Percentiles rank a stretch among this genome's conserved stretches.
phyloP scores from a whole-genome alignment of 1,140 invertebrate genomes.

The Hypothenemus hampei region DNA sequence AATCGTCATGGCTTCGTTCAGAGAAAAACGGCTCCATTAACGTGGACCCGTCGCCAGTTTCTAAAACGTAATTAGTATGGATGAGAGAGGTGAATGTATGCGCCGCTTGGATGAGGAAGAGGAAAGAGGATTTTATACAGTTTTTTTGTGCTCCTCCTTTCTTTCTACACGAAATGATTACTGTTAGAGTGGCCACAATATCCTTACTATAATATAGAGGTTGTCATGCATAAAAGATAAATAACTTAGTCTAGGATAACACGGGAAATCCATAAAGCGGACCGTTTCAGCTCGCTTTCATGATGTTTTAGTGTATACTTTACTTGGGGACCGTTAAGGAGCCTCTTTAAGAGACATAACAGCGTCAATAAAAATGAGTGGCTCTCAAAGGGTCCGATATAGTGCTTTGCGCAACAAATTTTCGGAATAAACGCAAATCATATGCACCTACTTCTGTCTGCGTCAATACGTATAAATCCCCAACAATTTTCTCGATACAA shows the following conservation, averaged over 20 bases:
- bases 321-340: neutral
- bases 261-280: constrained; percentile 9
- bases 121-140: too few species aligned
- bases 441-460: too few species aligned
- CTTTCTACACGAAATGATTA: too few species aligned
- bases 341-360: neutral
- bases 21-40: constrained; percentile 12
- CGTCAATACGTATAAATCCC: too few species aligned
- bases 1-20: constrained; percentile 7
- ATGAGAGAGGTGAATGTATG: neutral
- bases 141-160: too few species aligned
- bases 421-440: too few species aligned
- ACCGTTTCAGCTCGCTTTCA: neutral
- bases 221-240: too few species aligned
- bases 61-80: constrained; percentile 12
- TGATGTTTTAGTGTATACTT: neutral
- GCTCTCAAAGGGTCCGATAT: neutral
- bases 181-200: too few species aligned
- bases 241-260: neutral
- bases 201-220: too few species aligned
- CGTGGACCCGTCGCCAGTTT: neutral
- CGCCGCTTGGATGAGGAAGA: too few species aligned
- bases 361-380: neutral
- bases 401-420: too few species aligned
- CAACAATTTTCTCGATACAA: too few species aligned